Conservation (phyloP, 2,113 vertebrate genomes). For the Cercocebus atys region DNA sequence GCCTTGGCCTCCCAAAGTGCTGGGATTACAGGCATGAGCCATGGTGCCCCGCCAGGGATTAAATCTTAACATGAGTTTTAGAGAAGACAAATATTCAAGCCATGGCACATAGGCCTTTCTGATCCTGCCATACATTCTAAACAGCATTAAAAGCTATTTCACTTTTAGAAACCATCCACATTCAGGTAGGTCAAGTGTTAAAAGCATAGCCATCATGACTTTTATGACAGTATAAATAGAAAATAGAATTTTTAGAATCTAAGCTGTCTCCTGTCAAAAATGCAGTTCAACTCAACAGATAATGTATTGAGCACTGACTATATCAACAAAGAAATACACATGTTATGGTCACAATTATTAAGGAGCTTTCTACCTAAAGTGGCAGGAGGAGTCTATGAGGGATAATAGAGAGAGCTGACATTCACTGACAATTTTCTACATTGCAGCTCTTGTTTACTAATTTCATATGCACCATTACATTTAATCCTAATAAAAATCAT, state of each 20-base stretch:
- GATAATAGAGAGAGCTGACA: neutral
- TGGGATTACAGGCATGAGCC: too few species aligned
- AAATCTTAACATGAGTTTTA: neutral
- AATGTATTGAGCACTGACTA: neutral
- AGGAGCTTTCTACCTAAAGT: neutral
- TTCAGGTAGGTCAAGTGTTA: neutral
- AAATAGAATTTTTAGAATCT: conserved; percentile 10
- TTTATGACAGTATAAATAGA: neutral
- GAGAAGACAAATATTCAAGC: neutral
- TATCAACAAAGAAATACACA: neutral
- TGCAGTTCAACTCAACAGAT: neutral
- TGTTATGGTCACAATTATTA: neutral
- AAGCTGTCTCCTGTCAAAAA: neutral
- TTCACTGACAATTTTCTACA: neutral
- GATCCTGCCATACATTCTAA: neutral
- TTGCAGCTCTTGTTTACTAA: neutral
- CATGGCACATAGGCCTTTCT: neutral
- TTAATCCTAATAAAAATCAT: neutral
- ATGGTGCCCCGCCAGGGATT: neutral
- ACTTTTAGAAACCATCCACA: neutral
- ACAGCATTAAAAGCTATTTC: neutral
- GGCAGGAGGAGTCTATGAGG: neutral
- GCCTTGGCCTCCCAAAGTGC: too few species aligned
- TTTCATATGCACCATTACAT: neutral
- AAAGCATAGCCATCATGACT: neutral